Evolutionary conservation across 2,113 vertebrate species (phyloP).

Genomic region (Thermophis baileyi): DNA sequence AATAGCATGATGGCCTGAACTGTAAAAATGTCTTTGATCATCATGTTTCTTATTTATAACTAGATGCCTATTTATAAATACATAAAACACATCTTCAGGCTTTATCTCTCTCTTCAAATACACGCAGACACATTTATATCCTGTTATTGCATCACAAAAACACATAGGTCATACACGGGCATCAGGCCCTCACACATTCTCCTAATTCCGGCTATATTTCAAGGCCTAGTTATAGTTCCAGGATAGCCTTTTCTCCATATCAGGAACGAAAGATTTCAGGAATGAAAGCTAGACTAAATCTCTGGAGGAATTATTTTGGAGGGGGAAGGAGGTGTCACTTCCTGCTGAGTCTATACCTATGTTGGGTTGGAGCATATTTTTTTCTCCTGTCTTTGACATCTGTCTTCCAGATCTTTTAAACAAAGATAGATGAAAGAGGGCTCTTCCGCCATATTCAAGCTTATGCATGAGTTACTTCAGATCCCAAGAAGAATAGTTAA

Average conservation of each 20-base stretch:
- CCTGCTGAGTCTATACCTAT: background rate
- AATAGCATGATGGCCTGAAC: background rate
- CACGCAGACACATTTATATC: background rate
- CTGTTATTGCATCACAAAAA: background rate
- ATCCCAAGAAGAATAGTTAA: background rate
- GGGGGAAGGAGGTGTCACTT: background rate
- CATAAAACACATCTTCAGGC: background rate
- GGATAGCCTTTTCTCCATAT: background rate
- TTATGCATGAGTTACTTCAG: background rate
- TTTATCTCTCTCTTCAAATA: background rate
- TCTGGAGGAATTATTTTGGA: background rate
- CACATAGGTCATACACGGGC: background rate
- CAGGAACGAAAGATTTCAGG: background rate
- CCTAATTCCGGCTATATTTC: background rate
- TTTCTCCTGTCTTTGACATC: background rate
- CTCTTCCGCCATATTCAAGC: background rate
- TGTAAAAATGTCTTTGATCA: background rate
- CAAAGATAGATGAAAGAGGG: background rate
- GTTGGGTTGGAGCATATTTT: background rate
- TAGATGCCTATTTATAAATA: background rate
- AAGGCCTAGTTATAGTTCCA: background rate
- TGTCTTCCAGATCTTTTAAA: background rate
- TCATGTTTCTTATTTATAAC: background rate
- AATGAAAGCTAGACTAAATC: background rate
- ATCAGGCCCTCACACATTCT: background rate